phyloP scores from a whole-genome alignment of 2,113 vertebrate genomes.

The Pholis gunnellus region DNA sequence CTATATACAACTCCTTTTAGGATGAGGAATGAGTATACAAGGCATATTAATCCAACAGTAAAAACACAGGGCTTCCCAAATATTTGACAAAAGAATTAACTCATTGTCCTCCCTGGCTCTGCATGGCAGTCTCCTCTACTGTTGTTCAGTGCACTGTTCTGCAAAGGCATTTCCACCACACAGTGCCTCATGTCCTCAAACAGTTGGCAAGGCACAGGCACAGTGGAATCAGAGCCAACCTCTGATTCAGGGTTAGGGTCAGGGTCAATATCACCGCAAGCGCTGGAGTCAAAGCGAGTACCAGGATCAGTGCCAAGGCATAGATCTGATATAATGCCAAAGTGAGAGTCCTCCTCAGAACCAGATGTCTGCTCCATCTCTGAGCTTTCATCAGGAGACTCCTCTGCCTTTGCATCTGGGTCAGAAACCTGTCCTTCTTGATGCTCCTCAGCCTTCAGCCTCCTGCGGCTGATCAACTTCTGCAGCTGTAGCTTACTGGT shows the following conservation, averaged over 20 bases:
- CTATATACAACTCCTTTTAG: background rate
- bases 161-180: background rate
- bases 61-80: background rate
- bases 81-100: slow-evolving; percentile 15
- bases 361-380: background rate
- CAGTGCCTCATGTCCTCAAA: background rate
- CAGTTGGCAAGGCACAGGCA: background rate
- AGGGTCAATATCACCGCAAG: background rate
- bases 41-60: background rate
- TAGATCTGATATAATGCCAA: background rate
- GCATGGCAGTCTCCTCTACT: background rate
- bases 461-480: slow-evolving; percentile 82
- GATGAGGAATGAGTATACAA: background rate
- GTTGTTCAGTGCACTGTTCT: background rate
- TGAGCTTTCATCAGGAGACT: slow-evolving; percentile 19
- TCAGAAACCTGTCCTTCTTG: slow-evolving; percentile 6
- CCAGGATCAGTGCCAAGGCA: slow-evolving; percentile 5
- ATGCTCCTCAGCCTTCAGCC: slow-evolving; percentile 43
- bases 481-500: slow-evolving; percentile 87
- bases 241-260: slow-evolving; percentile 7
- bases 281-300: slow-evolving; percentile 1
- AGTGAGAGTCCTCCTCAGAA: slow-evolving; percentile 27
- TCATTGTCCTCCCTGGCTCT: slow-evolving; percentile 16
- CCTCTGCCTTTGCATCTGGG: background rate
- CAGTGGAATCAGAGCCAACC: slow-evolving; percentile 3